Percentiles rank a stretch among this genome's conserved stretches.
These are phyloP conservation scores for Spheniscus humboldti DNA, from an alignment of 2,797 vertebrate genomes.

Conservation along the genomic window DNA sequence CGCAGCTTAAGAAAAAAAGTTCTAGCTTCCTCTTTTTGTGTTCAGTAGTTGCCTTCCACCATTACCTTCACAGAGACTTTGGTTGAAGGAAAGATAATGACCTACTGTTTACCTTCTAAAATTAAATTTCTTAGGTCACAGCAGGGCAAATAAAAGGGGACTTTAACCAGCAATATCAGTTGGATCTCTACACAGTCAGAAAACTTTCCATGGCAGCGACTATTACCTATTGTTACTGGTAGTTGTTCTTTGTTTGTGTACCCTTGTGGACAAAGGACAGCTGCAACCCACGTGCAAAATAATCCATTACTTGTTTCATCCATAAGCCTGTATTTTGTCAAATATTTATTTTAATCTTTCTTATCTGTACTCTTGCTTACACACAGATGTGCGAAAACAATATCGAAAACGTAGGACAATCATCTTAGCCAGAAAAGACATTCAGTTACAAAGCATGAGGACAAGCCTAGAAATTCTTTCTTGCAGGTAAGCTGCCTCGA, in stretches of 20 bases:
- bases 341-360: conserved; percentile 11
- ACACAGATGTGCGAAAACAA: not conserved
- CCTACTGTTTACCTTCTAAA: not conserved
- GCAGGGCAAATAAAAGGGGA: not conserved
- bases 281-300: not conserved
- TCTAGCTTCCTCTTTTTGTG: not conserved
- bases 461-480: not conserved
- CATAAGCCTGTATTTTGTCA: not conserved
- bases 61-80: not conserved
- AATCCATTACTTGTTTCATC: not conserved
- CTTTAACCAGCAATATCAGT: not conserved
- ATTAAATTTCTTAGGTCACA: not conserved
- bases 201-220: not conserved
- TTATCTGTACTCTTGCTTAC: not conserved
- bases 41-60: not conserved
- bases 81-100: not conserved
- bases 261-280: not conserved
- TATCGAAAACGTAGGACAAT: not conserved
- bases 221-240: not conserved
- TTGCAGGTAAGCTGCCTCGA: not conserved
- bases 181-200: not conserved
- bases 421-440: not conserved
- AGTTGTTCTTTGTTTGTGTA: not conserved
- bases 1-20: not conserved
- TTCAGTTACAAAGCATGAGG: not conserved